Evolutionary conservation across 2,113 vertebrate genomes (phyloP).

Genomic region (Clarias macrocephalus): DNA sequence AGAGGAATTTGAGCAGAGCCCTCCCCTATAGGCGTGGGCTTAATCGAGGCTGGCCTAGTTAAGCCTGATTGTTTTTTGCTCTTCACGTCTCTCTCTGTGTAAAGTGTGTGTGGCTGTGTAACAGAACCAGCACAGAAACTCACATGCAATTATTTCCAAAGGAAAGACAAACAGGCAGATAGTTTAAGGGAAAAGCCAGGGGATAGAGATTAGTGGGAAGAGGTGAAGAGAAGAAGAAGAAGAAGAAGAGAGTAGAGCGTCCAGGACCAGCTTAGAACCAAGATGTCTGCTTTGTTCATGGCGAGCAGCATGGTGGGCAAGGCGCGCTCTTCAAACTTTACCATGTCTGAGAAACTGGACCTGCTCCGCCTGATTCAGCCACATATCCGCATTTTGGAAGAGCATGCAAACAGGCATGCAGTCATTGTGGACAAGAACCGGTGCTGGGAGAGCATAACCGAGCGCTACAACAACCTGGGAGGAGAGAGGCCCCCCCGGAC

Average conservation of each 20-base stretch:
- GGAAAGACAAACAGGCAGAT: constrained; percentile 38
- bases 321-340: constrained; percentile 98
- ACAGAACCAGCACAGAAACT: constrained; percentile 57
- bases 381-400: constrained; percentile 95
- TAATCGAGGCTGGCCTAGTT: constrained; percentile 99
- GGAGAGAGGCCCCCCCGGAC: constrained; percentile 93
- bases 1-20: constrained; percentile 99
- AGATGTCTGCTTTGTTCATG: constrained; percentile 85
- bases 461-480: constrained; percentile 94
- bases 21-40: constrained; percentile 99
- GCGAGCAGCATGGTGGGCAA: constrained; percentile 93
- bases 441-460: constrained; percentile 97
- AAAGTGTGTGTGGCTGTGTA: constrained; percentile 71
- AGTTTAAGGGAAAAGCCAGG: constrained; percentile 45
- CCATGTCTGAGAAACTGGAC: constrained; percentile 98
- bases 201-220: constrained; percentile 30
- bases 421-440: constrained; percentile 99
- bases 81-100: constrained; percentile 73
- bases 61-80: constrained; percentile 95
- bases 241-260: constrained; percentile 18
- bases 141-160: constrained; percentile 21
- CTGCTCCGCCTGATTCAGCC: constrained; percentile 96
- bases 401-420: constrained; percentile 98
- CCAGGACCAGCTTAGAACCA: constrained; percentile 75
- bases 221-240: neutral